Evolutionary conservation across 1,140 invertebrate genomes (phyloP).

Genomic region (Drosophila ficusphila): DNA sequence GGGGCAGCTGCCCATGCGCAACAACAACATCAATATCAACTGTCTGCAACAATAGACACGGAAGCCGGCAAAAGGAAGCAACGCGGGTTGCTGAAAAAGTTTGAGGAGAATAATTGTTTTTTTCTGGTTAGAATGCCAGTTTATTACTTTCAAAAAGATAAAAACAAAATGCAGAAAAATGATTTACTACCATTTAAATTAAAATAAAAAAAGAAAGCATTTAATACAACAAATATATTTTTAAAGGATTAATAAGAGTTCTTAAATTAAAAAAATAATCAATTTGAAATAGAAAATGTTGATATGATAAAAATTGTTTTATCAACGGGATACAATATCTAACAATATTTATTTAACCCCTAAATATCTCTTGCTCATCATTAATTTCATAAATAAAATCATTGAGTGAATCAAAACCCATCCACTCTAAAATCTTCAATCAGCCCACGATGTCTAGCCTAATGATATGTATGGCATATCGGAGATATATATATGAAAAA

Average conservation of each 20-base stretch:
- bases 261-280: no score
- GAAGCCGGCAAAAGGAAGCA: constrained; percentile 20
- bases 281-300: no score
- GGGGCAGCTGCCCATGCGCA: constrained; percentile 66
- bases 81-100: neutral
- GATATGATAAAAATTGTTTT: no score
- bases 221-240: no score
- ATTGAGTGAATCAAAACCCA: neutral
- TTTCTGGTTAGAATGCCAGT: no score
- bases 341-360: no score
- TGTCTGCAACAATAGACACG: constrained; percentile 57
- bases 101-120: neutral
- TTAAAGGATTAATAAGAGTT: no score
- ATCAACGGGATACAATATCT: no score
- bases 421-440: constrained; percentile 7
- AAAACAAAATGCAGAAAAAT: no score
- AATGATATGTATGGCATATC: constrained; percentile 77
- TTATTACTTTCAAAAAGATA: neutral
- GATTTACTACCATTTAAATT: no score
- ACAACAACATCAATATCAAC: constrained; percentile 60
- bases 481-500: constrained; percentile 18
- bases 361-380: no score
- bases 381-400: neutral
- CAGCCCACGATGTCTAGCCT: constrained; percentile 35
- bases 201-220: no score